Evolutionary conservation across 2,797 vertebrate genomes (phyloP).

Genomic region (Tangara arthus): DNA sequence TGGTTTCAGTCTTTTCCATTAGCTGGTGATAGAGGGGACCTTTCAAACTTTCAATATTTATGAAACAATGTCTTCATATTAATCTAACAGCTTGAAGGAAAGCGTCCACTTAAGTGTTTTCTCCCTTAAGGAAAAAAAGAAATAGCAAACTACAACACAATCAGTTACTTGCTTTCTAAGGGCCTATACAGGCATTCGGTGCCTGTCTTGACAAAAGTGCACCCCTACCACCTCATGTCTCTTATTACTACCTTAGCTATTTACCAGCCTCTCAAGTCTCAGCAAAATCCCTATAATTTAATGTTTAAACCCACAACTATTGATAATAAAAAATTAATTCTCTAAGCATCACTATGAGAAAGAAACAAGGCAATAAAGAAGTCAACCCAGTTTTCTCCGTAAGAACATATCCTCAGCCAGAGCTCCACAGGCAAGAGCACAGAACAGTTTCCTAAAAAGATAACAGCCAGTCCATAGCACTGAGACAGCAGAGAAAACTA

Average conservation of each 20-base stretch:
- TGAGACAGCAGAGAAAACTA: background rate
- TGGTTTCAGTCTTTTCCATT: background rate
- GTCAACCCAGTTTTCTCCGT: background rate
- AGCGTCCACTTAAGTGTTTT: background rate
- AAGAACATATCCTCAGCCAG: background rate
- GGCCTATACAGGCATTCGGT: too few relatives aligned
- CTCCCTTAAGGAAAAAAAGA: background rate
- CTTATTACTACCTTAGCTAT: background rate
- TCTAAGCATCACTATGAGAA: background rate
- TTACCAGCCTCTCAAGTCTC: background rate
- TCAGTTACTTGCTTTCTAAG: background rate
- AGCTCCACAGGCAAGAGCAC: background rate
- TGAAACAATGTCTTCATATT: background rate
- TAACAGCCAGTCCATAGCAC: fast-evolving
- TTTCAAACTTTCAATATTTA: background rate
- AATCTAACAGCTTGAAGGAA: background rate
- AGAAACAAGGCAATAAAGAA: background rate
- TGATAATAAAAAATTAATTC: conserved; percentile 1
- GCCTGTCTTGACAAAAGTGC: fast-evolving
- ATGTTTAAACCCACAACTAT: conserved; percentile 5
- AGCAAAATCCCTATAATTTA: conserved; percentile 33
- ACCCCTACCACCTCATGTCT: background rate
- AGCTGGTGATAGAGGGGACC: background rate
- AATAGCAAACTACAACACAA: background rate
- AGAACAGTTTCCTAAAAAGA: background rate